Evolutionary conservation across 2,888 invertebrate genomes (phyloP), one percentile per base, ranked within the genome.

Genomic region (Clusia tigrina): DNA sequence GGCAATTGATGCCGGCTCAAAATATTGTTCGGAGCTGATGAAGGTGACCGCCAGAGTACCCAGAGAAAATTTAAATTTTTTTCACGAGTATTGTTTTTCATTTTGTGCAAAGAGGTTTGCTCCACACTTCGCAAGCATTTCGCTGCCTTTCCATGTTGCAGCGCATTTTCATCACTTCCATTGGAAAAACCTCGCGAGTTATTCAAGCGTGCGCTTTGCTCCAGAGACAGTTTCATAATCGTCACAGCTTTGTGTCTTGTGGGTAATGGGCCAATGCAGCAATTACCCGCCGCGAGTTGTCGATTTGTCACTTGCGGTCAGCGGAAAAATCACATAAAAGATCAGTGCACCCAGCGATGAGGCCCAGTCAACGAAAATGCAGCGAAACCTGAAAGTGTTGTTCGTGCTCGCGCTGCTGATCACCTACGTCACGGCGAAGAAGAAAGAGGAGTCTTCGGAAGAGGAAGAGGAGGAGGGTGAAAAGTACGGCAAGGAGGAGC

Each of bases 401-500:
- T 63, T 81, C 37, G 64, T 81, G 60, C 67, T 80, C 64, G 74
- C 71, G 12, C 71, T 81, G 42, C 67, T 83, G 57, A 69, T 78
- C 26, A 71, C 74, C 17, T 71, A 65, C 59, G 70, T 65, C 42
- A 68, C 77, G 38, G 76, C 77, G 53, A 79, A 80, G 64, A 77
- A 82, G 66, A 76, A 81, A 63, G 74, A 78, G 9, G 74, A 78
- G 60, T 79, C 78, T 22, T 81, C 82, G 20, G 76, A 81, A 32
- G 79, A 81, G 63, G 77, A 84, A 70, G 79, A 83, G 67, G 80
- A 81, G 59, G 74, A 74, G 22, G 82, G 81, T 2, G 70, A 76
- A n/a, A 78, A 82, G 62, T 78, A 77, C 60, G 75, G 75, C 20
- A 75, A 76, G 54, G 79, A 84, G 53, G 77, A 84, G 52, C 74